Evolutionary conservation across 2,888 invertebrate species (phyloP).

Genomic region (Baccha elongata): DNA sequence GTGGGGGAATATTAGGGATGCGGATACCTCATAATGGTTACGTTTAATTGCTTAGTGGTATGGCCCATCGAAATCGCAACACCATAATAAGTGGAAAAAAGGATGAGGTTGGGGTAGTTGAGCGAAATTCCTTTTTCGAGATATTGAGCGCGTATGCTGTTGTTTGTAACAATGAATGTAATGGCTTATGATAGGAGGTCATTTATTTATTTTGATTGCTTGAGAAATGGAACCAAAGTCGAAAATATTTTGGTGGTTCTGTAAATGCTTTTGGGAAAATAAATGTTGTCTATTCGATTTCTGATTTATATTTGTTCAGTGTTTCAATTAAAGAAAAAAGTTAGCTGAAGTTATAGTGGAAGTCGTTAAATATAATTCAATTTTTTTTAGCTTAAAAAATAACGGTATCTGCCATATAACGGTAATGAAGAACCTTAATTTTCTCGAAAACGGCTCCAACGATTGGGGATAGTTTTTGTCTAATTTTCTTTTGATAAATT

Average conservation of each 20-base stretch:
- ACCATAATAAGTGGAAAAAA: not conserved
- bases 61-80: constrained; percentile 54
- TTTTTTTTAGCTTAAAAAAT: too few relatives aligned
- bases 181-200: constrained; percentile 70
- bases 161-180: constrained; percentile 60
- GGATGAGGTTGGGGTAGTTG: too few relatives aligned
- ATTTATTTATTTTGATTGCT: constrained; percentile 68
- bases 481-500: too few relatives aligned
- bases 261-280: constrained; percentile 43
- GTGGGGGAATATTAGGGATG: constrained; percentile 56
- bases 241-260: constrained; percentile 44
- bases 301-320: constrained; percentile 42
- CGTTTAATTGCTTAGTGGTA: constrained; percentile 62
- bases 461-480: too few relatives aligned
- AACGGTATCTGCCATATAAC: too few relatives aligned
- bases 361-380: constrained; percentile 51
- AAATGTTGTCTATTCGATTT: constrained; percentile 62
- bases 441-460: too few relatives aligned
- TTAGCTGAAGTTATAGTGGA: too few relatives aligned
- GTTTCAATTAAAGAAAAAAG: not conserved
- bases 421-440: too few relatives aligned
- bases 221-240: constrained; percentile 48
- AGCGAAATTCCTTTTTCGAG: constrained; percentile 20
- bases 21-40: constrained; percentile 66
- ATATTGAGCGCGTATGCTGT: constrained; percentile 32